Evolutionary conservation across 2,797 vertebrate species (phyloP).

Genomic region (Trematomus bernacchii): DNA sequence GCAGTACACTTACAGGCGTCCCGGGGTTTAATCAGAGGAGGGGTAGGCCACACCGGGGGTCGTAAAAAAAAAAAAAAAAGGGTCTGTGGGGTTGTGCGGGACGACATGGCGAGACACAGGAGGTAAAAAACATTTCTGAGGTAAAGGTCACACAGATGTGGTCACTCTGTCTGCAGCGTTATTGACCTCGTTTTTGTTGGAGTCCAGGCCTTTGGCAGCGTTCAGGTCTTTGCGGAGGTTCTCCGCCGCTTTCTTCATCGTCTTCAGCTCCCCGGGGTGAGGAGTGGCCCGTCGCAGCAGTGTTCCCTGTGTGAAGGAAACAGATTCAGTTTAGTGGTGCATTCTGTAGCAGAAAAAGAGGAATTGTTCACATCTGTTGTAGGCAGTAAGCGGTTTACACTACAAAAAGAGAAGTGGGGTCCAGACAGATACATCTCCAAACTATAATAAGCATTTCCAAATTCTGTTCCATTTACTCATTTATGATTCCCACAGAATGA

Average conservation of each 20-base stretch:
- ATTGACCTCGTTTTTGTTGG: conserved; percentile 99
- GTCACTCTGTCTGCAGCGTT: conserved; percentile 95
- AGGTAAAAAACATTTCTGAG: conserved; percentile 87
- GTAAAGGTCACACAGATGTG: conserved; percentile 95
- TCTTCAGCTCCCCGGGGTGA: conserved; percentile 96
- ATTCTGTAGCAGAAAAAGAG: background rate
- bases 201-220: conserved; percentile 98
- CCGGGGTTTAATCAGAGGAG: conserved; percentile 80
- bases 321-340: conserved; percentile 1
- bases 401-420: background rate
- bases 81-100: conserved; percentile 75
- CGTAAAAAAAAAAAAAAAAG: conserved; percentile 49
- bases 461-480: too few species aligned
- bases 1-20: conserved; percentile 73
- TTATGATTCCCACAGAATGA: too few species aligned
- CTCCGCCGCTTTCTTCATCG: conserved; percentile 97
- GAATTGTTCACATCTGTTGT: too few species aligned
- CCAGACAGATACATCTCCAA: background rate
- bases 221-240: conserved; percentile 97
- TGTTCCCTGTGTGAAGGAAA: conserved; percentile 87
- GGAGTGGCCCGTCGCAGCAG: conserved; percentile 95
- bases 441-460: background rate
- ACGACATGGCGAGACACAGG: conserved; percentile 85
- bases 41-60: conserved; percentile 86
- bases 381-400: too few species aligned